These are phyloP conservation scores for Dendroctonus ponderosae DNA, from an alignment of 1,140 invertebrate species.

Conservation along the genomic window DNA sequence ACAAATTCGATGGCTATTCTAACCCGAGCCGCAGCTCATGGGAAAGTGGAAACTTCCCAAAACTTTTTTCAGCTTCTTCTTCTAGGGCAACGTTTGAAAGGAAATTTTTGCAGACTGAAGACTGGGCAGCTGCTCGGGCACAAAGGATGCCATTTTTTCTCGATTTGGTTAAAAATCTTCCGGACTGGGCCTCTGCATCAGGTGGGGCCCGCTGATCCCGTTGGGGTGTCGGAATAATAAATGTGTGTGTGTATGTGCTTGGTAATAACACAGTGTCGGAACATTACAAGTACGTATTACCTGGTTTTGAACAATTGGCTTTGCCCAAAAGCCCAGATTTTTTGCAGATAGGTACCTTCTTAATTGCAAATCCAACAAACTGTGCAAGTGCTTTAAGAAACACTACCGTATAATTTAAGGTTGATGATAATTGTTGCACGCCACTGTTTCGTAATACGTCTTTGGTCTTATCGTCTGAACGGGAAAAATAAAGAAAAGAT, in stretches of 20 bases:
- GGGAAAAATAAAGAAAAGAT: constrained; percentile 10
- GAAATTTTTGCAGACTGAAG: constrained; percentile 19
- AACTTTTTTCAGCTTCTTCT: too few species aligned
- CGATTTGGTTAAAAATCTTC: constrained; percentile 16
- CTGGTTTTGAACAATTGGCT: background rate
- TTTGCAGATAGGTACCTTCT: too few species aligned
- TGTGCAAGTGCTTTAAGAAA: too few species aligned
- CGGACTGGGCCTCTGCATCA: constrained; percentile 16
- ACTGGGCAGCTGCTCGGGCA: constrained; percentile 9
- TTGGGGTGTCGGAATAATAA: constrained; percentile 20
- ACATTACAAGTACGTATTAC: background rate
- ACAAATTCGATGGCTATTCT: too few species aligned
- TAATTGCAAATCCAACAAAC: too few species aligned
- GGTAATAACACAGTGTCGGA: constrained; percentile 7
- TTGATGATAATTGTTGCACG: background rate
- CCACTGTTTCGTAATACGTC: constrained; percentile 10
- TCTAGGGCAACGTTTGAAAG: background rate
- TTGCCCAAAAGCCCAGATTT: background rate
- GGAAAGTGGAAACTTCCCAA: too few species aligned
- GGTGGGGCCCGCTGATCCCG: constrained; percentile 7
- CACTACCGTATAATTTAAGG: too few species aligned
- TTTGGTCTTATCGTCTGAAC: constrained; percentile 6
- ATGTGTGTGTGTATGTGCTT: constrained; percentile 7
- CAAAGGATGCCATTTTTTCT: constrained; percentile 11
- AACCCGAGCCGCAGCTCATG: too few species aligned